phyloP scores from a whole-genome alignment of 2,113 vertebrate genomes.

The Plotosus lineatus region DNA sequence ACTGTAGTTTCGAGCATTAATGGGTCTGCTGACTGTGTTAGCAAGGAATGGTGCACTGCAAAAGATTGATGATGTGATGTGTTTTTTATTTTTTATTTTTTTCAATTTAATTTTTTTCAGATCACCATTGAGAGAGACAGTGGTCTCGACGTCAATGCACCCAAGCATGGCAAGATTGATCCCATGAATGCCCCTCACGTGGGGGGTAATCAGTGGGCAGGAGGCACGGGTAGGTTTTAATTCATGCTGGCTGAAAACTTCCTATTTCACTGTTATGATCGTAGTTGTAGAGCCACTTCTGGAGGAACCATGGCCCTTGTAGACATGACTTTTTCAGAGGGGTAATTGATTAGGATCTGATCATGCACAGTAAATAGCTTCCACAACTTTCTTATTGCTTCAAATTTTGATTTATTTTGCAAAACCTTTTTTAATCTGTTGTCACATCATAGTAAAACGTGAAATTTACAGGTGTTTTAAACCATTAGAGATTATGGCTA shows the following conservation, averaged over 20 bases:
- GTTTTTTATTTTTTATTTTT: neutral
- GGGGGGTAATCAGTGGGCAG: conserved; percentile 94
- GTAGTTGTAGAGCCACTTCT: neutral
- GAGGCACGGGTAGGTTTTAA: conserved; percentile 84
- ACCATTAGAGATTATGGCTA: neutral
- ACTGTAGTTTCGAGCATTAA: too few relatives aligned
- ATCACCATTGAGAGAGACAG: conserved; percentile 92
- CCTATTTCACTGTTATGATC: too few relatives aligned
- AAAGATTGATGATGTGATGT: neutral
- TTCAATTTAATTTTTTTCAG: conserved; percentile 71
- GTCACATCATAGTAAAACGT: neutral
- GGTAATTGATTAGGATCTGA: neutral
- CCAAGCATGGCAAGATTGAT: conserved; percentile 92
- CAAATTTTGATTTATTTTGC: neutral
- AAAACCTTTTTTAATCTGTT: neutral
- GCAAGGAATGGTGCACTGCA: neutral
- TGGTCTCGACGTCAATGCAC: conserved; percentile 84
- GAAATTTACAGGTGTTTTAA: neutral
- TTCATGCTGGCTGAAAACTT: neutral
- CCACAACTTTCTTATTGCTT: too few relatives aligned
- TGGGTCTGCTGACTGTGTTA: neutral
- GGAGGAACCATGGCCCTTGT: neutral
- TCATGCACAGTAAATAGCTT: neutral
- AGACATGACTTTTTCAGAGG: neutral
- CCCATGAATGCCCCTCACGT: conserved; percentile 83